Evolutionary conservation across 2,113 vertebrate genomes (phyloP), one percentile per base, ranked within the genome.

Genomic region (Vanacampus margaritifer): DNA sequence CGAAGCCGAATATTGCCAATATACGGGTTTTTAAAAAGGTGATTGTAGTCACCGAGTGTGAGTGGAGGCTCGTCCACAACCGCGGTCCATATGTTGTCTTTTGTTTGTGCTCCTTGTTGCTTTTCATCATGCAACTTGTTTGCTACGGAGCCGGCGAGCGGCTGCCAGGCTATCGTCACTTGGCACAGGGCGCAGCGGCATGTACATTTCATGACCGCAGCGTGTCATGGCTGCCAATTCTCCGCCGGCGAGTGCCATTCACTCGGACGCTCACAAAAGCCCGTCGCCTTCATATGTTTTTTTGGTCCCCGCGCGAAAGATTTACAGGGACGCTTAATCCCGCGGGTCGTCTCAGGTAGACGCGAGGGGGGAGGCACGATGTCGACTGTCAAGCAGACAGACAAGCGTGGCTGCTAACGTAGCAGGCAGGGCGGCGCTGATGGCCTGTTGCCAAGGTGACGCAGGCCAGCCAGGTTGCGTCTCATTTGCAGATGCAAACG

Each of bases 401-500:
- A 86, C 84, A 87, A 80, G 80, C 79, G 26, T 78, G 74, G 79
- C 69, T 80, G 81, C 86, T 85, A 85, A 86, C 77, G 78, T 79
- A 79, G 79, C 79, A 68, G 79, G 67, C 84, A 85, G 80, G 86
- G 86, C 82, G 87, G 86, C 77, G 87, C 83, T 84, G 87, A 86
- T 90, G 87, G 85, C 87, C 87, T 87, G 89, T 91, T 91, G 88
- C 89, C 89, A 91, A 87, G 89, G 89, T 91, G 89, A 91, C 86
- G 87, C 63, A 68, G 89, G 85, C 83, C 87, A 86, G 85, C 73
- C 79, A 76, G 87, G 78, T 82, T 88, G 84, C 78, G 81, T 87
- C 88, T 90, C 87, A 91, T 91, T 90, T 91, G 86, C 84, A 88
- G 88, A 91, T 90, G 89, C 88, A 91, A 91, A 91, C 82, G 86